Base-by-base conservation (phyloP, 30 jellyfish, hydroid and myxozoan species). In the Aurelia aurita complex sp. Pacific region DNA sequence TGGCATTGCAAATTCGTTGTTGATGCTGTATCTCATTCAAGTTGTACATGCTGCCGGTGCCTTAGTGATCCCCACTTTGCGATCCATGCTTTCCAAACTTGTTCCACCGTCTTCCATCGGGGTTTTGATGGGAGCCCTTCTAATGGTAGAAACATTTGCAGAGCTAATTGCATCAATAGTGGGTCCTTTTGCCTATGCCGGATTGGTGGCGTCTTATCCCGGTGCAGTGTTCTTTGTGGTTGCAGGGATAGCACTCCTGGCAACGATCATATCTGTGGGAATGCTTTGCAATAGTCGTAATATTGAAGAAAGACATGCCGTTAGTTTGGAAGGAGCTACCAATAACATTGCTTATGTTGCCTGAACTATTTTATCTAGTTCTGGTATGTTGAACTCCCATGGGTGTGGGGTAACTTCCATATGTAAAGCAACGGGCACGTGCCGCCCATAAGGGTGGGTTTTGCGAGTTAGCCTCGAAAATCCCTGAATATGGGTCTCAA, bases 51-150 rank as follows among this genome's bases (percentile, higher is more conserved):
- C 81, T 50, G 7, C 52, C 64, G 6, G 64, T 12, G 57, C 81
- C 17, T 4, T 71, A 34, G 52, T n/a, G 33, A 35, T 36, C 33
- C 57, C 81, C 29, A 71, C 81, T 5, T 32, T 71, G 18, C 16
- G 81, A 14, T 42, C 85, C 85, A 51, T 75, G 74, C 55, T 59
- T 51, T 40, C 81, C 18, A 71, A 71, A 40, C 42, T 71, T 16
- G 57, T 51, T 35, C 66, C 64, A 11, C 81, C 68, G 18, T 40
- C 64, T 2, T 18, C 81, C 19, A 68, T 71, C 19, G 81, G 81
- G 64, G 42, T 50, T 11, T 13, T 71, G 64, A 29, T 71, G 33
- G 52, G 63, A 36, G 81, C 46, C 29, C 43, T 50, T 35, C 81
- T 71, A 2, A 40, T 71, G 63, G 68, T 71, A 5, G 81, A 71